Conservation (phyloP, 2,113 vertebrate genomes). For the Sinocyclocheilus grahami region DNA sequence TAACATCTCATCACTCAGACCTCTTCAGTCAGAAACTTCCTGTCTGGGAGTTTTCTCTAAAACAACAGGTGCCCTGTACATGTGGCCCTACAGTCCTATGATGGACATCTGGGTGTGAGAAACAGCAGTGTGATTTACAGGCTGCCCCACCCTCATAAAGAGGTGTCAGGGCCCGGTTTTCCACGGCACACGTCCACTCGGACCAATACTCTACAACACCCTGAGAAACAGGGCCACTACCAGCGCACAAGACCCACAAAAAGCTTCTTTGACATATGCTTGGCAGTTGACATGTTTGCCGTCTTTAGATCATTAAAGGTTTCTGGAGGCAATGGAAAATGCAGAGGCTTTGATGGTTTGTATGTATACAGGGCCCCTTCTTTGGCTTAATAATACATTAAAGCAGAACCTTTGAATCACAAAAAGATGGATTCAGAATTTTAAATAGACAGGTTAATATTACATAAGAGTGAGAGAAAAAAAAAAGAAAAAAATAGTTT, state of each 20-base stretch:
- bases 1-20: slow-evolving; percentile 38
- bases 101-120: slow-evolving; percentile 42
- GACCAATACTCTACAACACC: slow-evolving; percentile 65
- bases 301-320: slow-evolving; percentile 73
- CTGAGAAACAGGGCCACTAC: slow-evolving; percentile 66
- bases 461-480: background rate
- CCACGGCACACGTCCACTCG: slow-evolving; percentile 73
- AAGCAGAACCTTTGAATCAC: slow-evolving; percentile 53
- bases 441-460: slow-evolving; percentile 3
- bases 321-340: slow-evolving; percentile 74
- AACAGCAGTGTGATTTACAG: slow-evolving; percentile 69
- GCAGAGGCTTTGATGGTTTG: slow-evolving; percentile 65
- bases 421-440: slow-evolving; percentile 41
- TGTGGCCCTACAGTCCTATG: slow-evolving; percentile 42
- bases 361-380: slow-evolving; percentile 55
- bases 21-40: slow-evolving; percentile 57
- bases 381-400: slow-evolving; percentile 51
- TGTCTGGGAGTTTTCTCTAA: slow-evolving; percentile 68
- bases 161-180: slow-evolving; percentile 76
- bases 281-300: slow-evolving; percentile 72
- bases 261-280: slow-evolving; percentile 71
- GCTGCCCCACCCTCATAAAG: slow-evolving; percentile 73
- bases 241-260: slow-evolving; percentile 59
- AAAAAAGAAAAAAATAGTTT: too few relatives aligned
- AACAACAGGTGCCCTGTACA: slow-evolving; percentile 72